These are phyloP conservation scores for Sminthurinus aureus DNA, from an alignment of 2,888 invertebrate species.

Conservation along the genomic window DNA sequence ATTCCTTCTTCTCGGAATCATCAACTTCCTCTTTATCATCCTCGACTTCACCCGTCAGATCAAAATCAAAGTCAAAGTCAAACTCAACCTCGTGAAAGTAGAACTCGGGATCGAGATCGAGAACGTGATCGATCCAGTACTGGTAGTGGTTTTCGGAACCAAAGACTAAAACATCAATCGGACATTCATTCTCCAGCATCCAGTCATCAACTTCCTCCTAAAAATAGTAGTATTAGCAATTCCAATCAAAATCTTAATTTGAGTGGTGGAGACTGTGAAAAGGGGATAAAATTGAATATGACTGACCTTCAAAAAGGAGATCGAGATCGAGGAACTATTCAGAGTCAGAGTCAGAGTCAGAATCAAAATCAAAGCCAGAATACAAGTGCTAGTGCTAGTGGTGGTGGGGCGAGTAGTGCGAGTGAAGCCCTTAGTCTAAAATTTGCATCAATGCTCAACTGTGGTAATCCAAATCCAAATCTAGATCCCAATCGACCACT, in stretches of 20 bases:
- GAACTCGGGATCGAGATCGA: conserved; percentile 52
- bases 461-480: conserved; percentile 45
- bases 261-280: conserved; percentile 31
- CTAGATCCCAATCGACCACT: conserved; percentile 58
- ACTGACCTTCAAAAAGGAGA: background rate
- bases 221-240: background rate
- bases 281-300: background rate
- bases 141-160: background rate
- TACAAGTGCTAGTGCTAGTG: conserved; percentile 2
- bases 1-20: conserved; percentile 12
- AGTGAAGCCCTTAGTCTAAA: conserved; percentile 48
- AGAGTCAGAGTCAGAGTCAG: conserved; percentile 26
- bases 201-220: too few species aligned
- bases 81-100: conserved; percentile 60
- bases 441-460: conserved; percentile 60
- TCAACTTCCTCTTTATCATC: background rate
- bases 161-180: background rate
- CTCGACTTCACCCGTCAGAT: background rate
- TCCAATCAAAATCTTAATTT: background rate
- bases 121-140: background rate
- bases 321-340: background rate
- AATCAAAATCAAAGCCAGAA: background rate
- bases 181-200: too few species aligned
- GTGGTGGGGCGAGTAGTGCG: background rate
- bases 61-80: background rate